Evolutionary conservation across 2,797 vertebrate species (phyloP).

Genomic region (Sebastolobus alascanus): DNA sequence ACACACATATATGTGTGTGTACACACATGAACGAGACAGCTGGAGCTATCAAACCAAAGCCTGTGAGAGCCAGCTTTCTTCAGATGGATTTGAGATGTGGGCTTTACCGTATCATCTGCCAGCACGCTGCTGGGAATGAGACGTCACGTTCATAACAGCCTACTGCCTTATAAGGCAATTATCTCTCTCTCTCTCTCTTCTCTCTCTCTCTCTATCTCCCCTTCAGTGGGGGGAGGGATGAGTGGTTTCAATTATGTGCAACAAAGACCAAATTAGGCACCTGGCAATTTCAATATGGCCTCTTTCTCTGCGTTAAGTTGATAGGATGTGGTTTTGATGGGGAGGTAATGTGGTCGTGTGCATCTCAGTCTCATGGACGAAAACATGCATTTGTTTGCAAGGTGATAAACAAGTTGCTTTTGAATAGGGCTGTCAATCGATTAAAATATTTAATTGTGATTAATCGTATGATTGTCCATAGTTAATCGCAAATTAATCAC

Average conservation of each 20-base stretch:
- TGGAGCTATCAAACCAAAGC: constrained; percentile 80
- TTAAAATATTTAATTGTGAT: too few relatives aligned
- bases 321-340: constrained; percentile 72
- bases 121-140: constrained; percentile 79
- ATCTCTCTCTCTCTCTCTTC: constrained; percentile 60
- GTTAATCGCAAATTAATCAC: too few relatives aligned
- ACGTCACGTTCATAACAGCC: constrained; percentile 78
- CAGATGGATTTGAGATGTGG: constrained; percentile 81
- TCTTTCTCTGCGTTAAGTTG: constrained; percentile 68
- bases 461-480: too few relatives aligned
- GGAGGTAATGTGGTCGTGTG: constrained; percentile 50
- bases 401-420: neutral
- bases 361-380: constrained; percentile 19
- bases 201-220: constrained; percentile 25
- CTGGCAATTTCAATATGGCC: constrained; percentile 81
- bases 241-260: constrained; percentile 82
- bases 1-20: constrained; percentile 25
- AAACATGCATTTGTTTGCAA: constrained; percentile 16
- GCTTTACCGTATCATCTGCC: constrained; percentile 83
- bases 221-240: constrained; percentile 66
- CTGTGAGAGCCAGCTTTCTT: constrained; percentile 77
- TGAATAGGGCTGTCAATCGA: too few relatives aligned
- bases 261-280: constrained; percentile 86
- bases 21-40: constrained; percentile 75
- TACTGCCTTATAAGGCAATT: constrained; percentile 83